A percentile compares a stretch with the other conserved stretches of the same genome.
Conservation (phyloP, 1,140 invertebrate genomes). For the Dysdera silvatica region DNA sequence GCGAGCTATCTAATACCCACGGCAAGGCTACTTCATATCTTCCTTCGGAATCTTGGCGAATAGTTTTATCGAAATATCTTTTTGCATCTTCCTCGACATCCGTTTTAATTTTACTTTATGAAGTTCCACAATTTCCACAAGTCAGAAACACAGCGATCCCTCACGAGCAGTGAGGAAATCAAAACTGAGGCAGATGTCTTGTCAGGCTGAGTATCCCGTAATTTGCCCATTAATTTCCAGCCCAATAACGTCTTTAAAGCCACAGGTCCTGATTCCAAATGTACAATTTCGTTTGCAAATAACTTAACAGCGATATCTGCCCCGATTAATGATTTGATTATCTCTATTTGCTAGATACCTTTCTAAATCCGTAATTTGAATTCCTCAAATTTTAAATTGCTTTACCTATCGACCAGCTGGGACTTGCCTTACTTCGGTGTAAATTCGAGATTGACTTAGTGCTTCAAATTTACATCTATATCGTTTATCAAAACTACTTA, state of each 20-base stretch:
- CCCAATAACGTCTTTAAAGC: not conserved
- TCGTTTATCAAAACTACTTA: conserved; percentile 1
- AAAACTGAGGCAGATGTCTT: not conserved
- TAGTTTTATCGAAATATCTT: not conserved
- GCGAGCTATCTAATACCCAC: not conserved
- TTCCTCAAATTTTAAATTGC: not conserved
- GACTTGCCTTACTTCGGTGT: not conserved
- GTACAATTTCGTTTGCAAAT: not conserved
- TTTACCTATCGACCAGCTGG: not conserved
- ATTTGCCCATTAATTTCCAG: not conserved
- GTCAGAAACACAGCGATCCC: not conserved
- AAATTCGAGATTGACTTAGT: not conserved
- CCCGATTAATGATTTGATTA: not conserved
- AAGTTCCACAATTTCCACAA: not conserved
- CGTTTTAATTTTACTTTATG: not conserved
- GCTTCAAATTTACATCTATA: conserved; percentile 6
- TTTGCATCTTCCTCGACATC: not conserved
- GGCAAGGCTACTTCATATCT: conserved; percentile 1
- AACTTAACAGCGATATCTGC: conserved; percentile 2
- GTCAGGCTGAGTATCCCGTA: not conserved
- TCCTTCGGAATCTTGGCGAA: not conserved
- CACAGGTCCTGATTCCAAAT: not conserved
- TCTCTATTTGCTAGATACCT: not conserved
- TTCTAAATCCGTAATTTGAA: not conserved
- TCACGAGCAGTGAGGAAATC: not conserved